phyloP scores from a whole-genome alignment of 1,140 invertebrate genomes.

The Orchestia grillus region DNA sequence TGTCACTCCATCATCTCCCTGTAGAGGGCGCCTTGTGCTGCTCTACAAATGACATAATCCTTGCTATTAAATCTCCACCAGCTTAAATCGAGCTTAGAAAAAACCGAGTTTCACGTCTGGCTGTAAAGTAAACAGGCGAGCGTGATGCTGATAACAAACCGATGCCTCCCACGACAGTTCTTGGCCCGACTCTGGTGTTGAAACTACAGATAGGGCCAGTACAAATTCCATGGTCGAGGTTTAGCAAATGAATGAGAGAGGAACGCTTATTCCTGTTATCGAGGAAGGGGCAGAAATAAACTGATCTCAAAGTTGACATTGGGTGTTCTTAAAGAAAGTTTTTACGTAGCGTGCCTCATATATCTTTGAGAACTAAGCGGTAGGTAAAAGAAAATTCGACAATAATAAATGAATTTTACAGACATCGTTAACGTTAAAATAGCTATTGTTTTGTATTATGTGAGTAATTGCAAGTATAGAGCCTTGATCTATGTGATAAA shows the following conservation, averaged over 20 bases:
- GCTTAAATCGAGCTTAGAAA: conserved; percentile 12
- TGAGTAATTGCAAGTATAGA: too few species aligned
- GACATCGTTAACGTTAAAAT: too few species aligned
- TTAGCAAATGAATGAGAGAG: not conserved
- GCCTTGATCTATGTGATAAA: too few species aligned
- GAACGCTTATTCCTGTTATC: not conserved
- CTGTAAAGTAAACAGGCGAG: not conserved
- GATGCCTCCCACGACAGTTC: not conserved
- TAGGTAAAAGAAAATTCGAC: too few species aligned
- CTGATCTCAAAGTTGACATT: not conserved
- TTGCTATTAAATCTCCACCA: not conserved
- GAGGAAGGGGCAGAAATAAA: not conserved
- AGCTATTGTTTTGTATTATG: too few species aligned
- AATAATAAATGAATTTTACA: too few species aligned
- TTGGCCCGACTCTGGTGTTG: not conserved
- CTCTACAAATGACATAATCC: conserved; percentile 43
- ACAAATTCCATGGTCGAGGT: not conserved
- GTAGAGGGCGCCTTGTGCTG: conserved; percentile 20
- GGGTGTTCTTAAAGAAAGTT: not conserved
- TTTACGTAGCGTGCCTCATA: not conserved
- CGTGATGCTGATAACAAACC: conserved; percentile 39
- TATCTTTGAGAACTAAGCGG: not conserved
- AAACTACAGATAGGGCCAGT: not conserved
- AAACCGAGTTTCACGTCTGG: conserved; percentile 10
- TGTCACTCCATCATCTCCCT: conserved; percentile 35